phyloP scores from a whole-genome alignment of 2,113 vertebrate genomes.

The Melanostigma gelatinosum region DNA sequence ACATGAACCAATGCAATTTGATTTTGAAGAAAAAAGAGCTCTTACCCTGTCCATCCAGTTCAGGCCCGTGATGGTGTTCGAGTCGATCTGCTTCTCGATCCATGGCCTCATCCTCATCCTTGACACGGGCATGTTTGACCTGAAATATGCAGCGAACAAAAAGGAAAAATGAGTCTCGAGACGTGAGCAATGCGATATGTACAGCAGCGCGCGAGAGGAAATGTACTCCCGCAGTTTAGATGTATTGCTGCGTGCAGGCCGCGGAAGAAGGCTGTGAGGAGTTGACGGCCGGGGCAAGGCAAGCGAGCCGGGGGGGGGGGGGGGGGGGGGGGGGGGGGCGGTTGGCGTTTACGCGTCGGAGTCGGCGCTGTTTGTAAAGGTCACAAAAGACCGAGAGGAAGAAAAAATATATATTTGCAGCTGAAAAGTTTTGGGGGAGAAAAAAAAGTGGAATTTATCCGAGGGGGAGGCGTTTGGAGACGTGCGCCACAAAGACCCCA shows the following conservation, averaged over 20 bases:
- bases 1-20: not conserved
- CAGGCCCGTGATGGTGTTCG: conserved; percentile 87
- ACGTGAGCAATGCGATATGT: not conserved
- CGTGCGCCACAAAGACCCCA: not conserved
- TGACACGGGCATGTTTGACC: conserved; percentile 89
- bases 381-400: not conserved
- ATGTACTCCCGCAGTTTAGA: not conserved
- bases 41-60: conserved; percentile 93
- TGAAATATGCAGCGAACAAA: conserved; percentile 31
- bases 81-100: conserved; percentile 92
- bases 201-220: not conserved
- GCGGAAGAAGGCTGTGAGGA: not conserved
- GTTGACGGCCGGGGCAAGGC: conserved; percentile 38
- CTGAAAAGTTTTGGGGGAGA: not conserved
- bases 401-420: not conserved
- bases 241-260: conserved; percentile 13
- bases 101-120: conserved; percentile 97
- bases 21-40: not conserved
- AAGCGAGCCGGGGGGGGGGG: not conserved
- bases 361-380: not conserved
- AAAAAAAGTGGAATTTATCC: not conserved
- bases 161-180: not conserved
- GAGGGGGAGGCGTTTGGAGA: not conserved
- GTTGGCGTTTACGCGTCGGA: conserved; percentile 9
- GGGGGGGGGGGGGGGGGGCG: not conserved